Evolutionary conservation across 2,797 vertebrate species (phyloP), one percentile per base, ranked within the genome.

Genomic region (Linurgus olivaceus): DNA sequence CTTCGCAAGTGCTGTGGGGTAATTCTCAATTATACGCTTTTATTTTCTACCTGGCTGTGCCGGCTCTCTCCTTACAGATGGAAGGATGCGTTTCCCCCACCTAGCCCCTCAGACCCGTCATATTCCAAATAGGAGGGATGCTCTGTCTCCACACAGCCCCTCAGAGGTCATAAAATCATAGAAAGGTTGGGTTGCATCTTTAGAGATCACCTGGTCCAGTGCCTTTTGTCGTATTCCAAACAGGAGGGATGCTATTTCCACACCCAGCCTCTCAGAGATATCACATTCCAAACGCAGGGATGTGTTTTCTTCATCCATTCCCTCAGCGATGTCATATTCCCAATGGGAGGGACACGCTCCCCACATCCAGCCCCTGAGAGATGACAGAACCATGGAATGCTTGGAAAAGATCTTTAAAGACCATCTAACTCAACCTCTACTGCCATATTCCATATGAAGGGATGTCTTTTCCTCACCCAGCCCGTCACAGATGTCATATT

Each of bases 11-110:
- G 14, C 7, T n/a, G 31, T 1, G 10, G 48, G 62, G 62, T 16
- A 7, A 4, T 24, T 45, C 3, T 55, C 18, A 11, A 2, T 44
- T 2, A 1, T 0, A 1, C 2, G 4, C 1, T 28, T 59, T 26
- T 7, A 3, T n/a, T 35, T 38, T 25, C 1, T 31, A 1, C 7
- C 23, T 28, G 11, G 8, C 10, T 29, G 28, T 11, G 5, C 31
- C 8, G 10, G 35, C 8, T 66, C 6, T 5, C 17, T 35, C 8
- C 20, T 54, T 21, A 31, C 20, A 26, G 61, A 45, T 33, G 29
- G 20, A 35, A 48, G 28, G 40, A 55, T 45, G 58, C 0, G 7
- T 18, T 74, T 28, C 9, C n/a, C 23, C 1, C 15, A 18, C 4
- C 6, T 45, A 23, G n/a, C 31, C 8, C 10, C 44, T 17, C 12